A percentile compares a stretch with the other conserved stretches of the same genome.
Evolutionary conservation across 2,888 invertebrate genomes (phyloP).

Genomic region (Drosophila phalerata): DNA sequence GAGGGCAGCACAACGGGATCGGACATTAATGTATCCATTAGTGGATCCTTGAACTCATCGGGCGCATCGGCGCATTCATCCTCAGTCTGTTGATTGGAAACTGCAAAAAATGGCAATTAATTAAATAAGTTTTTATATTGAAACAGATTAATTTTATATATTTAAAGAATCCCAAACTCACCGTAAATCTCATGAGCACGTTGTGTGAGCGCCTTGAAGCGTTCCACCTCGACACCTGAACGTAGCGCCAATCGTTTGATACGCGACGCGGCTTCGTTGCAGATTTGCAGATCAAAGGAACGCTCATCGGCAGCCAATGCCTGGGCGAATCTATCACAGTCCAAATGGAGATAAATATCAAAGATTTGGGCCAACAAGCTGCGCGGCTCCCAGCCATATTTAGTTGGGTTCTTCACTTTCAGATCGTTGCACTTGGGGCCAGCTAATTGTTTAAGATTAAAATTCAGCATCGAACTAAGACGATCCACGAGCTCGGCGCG

Average conservation of each 20-base stretch:
- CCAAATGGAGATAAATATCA: constrained; percentile 98
- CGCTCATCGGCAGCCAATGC: constrained; percentile 98
- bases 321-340: constrained; percentile 95
- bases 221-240: constrained; percentile 93
- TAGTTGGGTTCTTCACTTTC: constrained; percentile 96
- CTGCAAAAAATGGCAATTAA: constrained; percentile 71
- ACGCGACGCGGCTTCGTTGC: constrained; percentile 94
- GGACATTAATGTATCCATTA: constrained; percentile 99
- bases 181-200: constrained; percentile 92
- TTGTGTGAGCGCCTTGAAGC: constrained; percentile 91
- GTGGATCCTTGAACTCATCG: constrained; percentile 97
- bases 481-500: constrained; percentile 96
- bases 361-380: constrained; percentile 95
- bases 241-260: constrained; percentile 94
- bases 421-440: constrained; percentile 97
- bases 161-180: constrained; percentile 71
- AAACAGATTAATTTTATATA: no score
- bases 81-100: constrained; percentile 94
- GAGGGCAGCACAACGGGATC: constrained; percentile 97
- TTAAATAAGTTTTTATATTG: no score
- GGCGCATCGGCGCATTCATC: constrained; percentile 98
- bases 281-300: constrained; percentile 96
- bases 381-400: constrained; percentile 99
- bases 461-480: constrained; percentile 99
- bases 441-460: constrained; percentile 98